Base-by-base conservation (phyloP, 2,113 vertebrate genomes). In the Actenoides hombroni region DNA sequence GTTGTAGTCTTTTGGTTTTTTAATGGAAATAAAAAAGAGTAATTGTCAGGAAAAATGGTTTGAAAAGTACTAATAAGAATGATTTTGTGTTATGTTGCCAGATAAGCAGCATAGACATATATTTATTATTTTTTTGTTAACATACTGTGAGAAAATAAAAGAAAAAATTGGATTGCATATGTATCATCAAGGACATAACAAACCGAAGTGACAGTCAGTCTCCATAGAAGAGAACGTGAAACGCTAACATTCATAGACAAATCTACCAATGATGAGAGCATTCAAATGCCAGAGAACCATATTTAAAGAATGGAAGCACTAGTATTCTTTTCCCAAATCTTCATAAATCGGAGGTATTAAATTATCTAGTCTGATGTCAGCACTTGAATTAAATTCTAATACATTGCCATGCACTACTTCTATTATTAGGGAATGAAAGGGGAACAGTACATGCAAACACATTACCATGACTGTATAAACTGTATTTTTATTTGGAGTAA, bases 401-500 rank as follows among this genome's bases (percentile, higher is more conserved):
- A 51, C 20, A 48, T 25, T 76, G 44, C 25, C 76, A 82, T 61
- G 70, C 57, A 79, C 92, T 79, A 71, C 64, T 69, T 81, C 73
- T 53, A 77, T 76, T 95, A 69, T 63, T n/a, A 86, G 56, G 60
- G 60, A 90, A 67, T 11, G 39, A 73, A 74, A 63, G 51, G 29
- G 19, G 42, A 68, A 35, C 9, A 59, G 82, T 61, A 83, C 44
- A 79, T 61, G 80, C 31, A 91, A 92, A 65, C n/a, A 73, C 26
- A 69, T 95, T 88, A 73, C 40, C 61, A 73, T 16, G 40, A 29
- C 48, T 65, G 9, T 40, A 89, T 42, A 73, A 91, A 69, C 46
- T 31, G 21, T 18, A 89, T 92, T 61, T 73, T 90, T 49, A 63
- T 94, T 88, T 89, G 83, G 83, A 91, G 82, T 67, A 80, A n/a